Evolutionary conservation across 2,888 invertebrate genomes (phyloP).

Genomic region (Drosophila monieri): DNA sequence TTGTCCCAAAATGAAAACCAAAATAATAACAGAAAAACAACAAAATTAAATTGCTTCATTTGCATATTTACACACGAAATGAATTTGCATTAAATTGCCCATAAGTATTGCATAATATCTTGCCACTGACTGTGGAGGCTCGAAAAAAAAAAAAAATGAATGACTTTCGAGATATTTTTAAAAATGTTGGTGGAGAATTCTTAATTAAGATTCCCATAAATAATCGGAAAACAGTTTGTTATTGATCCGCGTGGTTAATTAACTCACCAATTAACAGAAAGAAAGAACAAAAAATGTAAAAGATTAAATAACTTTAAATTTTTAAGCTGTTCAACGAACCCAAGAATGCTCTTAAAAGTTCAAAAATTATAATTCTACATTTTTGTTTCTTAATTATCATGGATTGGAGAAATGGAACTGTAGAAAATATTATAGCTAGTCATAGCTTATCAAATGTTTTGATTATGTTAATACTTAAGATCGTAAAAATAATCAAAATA

Average conservation of each 20-base stretch:
- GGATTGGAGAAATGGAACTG: not conserved
- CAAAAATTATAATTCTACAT: not conserved
- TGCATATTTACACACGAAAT: constrained; percentile 46
- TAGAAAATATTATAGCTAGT: constrained; percentile 4
- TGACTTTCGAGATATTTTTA: constrained; percentile 23
- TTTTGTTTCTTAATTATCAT: not conserved
- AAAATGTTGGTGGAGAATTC: constrained; percentile 30
- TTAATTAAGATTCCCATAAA: constrained; percentile 53
- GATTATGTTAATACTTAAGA: constrained; percentile 23
- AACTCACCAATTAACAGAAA: constrained; percentile 10
- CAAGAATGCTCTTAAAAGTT: constrained; percentile 17
- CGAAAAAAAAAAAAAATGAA: constrained; percentile 7
- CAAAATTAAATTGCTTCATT: constrained; percentile 44
- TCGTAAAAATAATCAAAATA: constrained; percentile 26
- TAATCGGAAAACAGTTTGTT: constrained; percentile 38
- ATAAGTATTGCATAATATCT: constrained; percentile 36
- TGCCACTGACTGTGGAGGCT: not conserved
- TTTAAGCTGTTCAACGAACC: constrained; percentile 21
- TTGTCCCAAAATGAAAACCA: not conserved
- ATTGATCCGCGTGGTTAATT: constrained; percentile 37
- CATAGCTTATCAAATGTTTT: not conserved
- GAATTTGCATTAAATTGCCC: constrained; percentile 41
- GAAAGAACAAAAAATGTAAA: constrained; percentile 15
- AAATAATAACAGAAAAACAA: constrained; percentile 14
- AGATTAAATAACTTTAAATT: constrained; percentile 19